phyloP scores from a whole-genome alignment of 2,113 vertebrate genomes.

The Siphamia tubifer region DNA sequence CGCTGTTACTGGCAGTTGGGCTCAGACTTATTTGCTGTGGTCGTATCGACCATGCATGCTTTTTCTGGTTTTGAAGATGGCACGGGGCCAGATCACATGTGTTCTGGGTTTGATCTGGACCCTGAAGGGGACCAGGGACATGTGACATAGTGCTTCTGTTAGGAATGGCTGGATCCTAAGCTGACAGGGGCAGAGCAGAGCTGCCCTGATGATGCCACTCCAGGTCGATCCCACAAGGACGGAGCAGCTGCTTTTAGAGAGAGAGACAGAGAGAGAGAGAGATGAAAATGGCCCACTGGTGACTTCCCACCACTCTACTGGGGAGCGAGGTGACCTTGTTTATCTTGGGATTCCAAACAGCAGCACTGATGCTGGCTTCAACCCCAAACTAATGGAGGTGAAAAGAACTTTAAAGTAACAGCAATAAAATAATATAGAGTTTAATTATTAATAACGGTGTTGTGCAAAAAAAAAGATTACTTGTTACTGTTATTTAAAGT shows the following conservation, averaged over 20 bases:
- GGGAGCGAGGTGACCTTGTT: constrained; percentile 62
- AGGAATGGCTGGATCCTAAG: constrained; percentile 53
- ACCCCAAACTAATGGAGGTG: not conserved
- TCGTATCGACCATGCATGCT: not conserved
- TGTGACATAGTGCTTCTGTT: constrained; percentile 35
- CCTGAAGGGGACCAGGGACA: constrained; percentile 15
- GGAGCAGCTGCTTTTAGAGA: constrained; percentile 43
- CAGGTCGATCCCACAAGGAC: constrained; percentile 69
- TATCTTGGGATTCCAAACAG: constrained; percentile 27
- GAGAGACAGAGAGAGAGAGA: constrained; percentile 47
- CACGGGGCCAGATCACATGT: constrained; percentile 26
- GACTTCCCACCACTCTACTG: constrained; percentile 54
- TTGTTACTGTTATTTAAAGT: no score
- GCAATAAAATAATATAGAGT: not conserved
- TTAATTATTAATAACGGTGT: no score
- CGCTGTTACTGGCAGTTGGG: constrained; percentile 8
- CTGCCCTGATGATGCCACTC: constrained; percentile 58
- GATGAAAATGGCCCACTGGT: constrained; percentile 44
- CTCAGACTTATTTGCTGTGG: not conserved
- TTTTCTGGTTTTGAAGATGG: constrained; percentile 14
- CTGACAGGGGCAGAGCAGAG: constrained; percentile 56
- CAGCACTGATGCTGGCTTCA: not conserved
- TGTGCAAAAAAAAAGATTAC: no score
- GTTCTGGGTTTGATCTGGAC: constrained; percentile 21
- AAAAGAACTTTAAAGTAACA: not conserved